These are phyloP conservation scores for Caenorhabditis inopinata DNA, from an alignment of 1,140 invertebrate species.

Conservation along the genomic window DNA sequence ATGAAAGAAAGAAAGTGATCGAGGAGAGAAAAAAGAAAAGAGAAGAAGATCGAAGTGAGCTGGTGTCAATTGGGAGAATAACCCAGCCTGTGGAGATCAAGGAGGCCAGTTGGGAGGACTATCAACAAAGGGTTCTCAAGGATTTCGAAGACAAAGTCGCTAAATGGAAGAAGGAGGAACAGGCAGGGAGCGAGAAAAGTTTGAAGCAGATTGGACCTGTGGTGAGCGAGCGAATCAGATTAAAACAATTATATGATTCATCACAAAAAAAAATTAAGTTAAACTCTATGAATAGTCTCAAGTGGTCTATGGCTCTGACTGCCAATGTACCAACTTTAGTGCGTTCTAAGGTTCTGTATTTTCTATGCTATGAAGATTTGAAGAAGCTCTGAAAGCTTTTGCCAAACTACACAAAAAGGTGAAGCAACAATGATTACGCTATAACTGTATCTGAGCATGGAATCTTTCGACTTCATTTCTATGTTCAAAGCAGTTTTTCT, in stretches of 20 bases:
- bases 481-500: no score
- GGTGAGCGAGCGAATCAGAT: not conserved
- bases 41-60: conserved; percentile 5
- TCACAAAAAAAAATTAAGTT: no score
- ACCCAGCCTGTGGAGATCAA: not conserved
- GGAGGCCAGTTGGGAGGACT: not conserved
- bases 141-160: not conserved
- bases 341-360: no score
- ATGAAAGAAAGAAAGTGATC: conserved; percentile 28
- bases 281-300: no score
- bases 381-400: conserved; percentile 21
- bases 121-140: not conserved
- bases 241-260: no score
- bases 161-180: not conserved
- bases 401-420: not conserved
- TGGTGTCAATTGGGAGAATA: not conserved
- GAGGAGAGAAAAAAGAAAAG: not conserved
- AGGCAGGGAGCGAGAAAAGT: not conserved
- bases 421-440: not conserved
- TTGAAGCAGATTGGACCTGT: conserved; percentile 12
- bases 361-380: not conserved
- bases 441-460: not conserved
- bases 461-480: not conserved
- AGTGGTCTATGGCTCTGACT: no score
- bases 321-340: no score